phyloP scores from a whole-genome alignment of 1,140 invertebrate genomes.

The Orchestia grillus region DNA sequence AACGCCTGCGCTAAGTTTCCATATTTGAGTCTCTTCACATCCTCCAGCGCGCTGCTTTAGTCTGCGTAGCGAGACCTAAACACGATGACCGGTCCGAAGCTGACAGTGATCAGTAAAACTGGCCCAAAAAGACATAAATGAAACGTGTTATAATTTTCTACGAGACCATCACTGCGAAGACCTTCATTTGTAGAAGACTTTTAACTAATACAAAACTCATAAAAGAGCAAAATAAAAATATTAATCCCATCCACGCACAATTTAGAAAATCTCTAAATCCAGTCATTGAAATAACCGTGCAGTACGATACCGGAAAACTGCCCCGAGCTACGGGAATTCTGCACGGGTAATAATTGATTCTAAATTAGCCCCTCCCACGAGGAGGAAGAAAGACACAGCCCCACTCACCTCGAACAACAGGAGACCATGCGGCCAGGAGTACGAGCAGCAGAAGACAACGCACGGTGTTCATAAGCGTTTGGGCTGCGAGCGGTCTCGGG shows the following conservation, averaged over 20 bases:
- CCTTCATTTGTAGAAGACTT: background rate
- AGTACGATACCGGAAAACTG: background rate
- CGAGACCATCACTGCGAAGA: background rate
- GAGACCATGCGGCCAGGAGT: background rate
- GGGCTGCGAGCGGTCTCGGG: background rate
- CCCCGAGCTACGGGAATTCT: background rate
- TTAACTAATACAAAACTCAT: background rate
- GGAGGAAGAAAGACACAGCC: background rate
- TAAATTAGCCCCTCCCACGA: background rate
- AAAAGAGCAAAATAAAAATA: background rate
- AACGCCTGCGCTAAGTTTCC: constrained; percentile 19
- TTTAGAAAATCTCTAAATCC: background rate
- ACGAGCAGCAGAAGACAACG: background rate
- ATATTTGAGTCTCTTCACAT: constrained; percentile 6
- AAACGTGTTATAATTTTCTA: background rate
- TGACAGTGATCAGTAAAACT: background rate
- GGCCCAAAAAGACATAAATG: background rate
- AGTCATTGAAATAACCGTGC: background rate
- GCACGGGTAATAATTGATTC: background rate
- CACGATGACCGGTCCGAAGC: background rate
- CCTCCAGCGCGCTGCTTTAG: background rate
- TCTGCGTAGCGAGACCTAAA: background rate
- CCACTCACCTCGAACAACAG: background rate
- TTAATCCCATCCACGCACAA: background rate
- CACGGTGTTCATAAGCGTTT: background rate